Conservation (phyloP, 2,797 vertebrate species). For the Sphenodon punctatus region DNA sequence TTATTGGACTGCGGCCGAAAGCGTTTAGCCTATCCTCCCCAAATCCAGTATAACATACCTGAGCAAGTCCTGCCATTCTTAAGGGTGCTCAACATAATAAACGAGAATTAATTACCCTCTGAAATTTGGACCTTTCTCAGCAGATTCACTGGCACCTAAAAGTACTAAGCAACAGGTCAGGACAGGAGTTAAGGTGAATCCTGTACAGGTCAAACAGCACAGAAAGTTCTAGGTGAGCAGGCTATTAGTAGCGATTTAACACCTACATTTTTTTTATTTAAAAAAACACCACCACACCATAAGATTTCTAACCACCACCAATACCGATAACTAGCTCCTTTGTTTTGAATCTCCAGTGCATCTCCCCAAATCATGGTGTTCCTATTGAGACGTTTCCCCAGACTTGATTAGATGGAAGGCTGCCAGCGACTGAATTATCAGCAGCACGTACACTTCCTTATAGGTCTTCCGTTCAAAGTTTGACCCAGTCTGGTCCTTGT, state of each 20-base stretch:
- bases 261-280: no score
- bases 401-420: neutral
- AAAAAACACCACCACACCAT: no score
- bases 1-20: no score
- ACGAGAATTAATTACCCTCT: neutral
- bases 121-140: neutral
- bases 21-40: neutral
- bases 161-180: neutral
- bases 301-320: no score
- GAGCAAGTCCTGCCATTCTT: no score
- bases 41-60: no score
- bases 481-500: slow-evolving; percentile 26
- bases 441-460: neutral
- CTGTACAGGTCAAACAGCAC: neutral
- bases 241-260: neutral
- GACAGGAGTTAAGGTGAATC: neutral
- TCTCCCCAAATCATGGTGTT: neutral
- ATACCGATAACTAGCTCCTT: neutral
- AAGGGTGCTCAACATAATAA: neutral
- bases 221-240: neutral
- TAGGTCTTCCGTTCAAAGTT: slow-evolving; percentile 20
- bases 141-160: neutral
- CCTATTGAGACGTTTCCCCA: neutral
- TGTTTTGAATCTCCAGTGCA: neutral
- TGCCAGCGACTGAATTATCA: slow-evolving; percentile 16